Base-by-base conservation (phyloP, 2,113 vertebrate species). In the Prochilodus magdalenae region DNA sequence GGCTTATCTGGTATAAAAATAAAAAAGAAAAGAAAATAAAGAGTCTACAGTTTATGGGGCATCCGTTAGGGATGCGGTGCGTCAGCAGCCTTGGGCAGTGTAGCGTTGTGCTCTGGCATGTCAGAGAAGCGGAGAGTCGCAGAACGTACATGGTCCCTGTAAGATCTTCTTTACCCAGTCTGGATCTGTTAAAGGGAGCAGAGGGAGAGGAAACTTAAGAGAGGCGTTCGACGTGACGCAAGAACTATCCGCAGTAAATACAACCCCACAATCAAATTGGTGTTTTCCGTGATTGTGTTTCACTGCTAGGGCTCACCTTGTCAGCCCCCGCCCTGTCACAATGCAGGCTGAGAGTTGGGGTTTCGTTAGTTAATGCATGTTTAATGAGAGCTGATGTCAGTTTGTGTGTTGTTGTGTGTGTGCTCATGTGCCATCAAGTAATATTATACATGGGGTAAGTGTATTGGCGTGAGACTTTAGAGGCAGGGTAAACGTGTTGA, bases 141-240 rank as follows among this genome's bases (percentile, higher is more conserved):
- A 99, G 89, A 98, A 95, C 0, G 93, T 95, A 86, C 98, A 99
- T 27, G 97, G 95, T 49, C 96, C 95, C 67, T 96, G 94, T 77
- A 99, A 91, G 0, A 99, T 88, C 91, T 95, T 95, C 95, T 94
- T 97, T 81, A 99, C 97, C 98, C 98, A 99, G 60, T 97, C 96
- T 12, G 98, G 96, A 86, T 99, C 98, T 99, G 94, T 20, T 87
- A 87, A 87, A 14, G 63, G 29, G 79, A 30, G 74, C 51, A 79
- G 69, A 66, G 55, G 29, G 40, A 47, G 20, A 49, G 44, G 49
- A 79, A 79, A 79, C 66, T 49, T 18, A 84, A 70, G 36, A 55
- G 49, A 79, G 49, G 47, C 1, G 33, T 71, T 47, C 24, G 14
- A 18, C 36, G n/a, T 65, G 66, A 71, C 24, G 51, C 66, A 79